Conservation (phyloP, 2,113 vertebrate genomes). For the Myotis lucifugus region DNA sequence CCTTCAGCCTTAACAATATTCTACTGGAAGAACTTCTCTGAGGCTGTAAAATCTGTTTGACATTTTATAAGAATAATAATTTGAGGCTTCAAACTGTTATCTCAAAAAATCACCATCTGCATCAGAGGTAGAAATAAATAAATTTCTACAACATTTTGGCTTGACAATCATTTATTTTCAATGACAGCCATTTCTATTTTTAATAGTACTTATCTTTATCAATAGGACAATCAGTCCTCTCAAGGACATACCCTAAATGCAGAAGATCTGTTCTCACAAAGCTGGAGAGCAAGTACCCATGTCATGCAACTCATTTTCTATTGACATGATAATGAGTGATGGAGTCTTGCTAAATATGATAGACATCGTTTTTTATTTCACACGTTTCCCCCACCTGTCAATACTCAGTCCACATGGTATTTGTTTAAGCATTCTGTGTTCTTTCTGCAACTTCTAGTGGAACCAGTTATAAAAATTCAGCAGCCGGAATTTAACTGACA, state of each 20-base stretch:
- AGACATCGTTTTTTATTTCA: not conserved
- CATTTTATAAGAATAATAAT: slow-evolving; percentile 53
- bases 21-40: not conserved
- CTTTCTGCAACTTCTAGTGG: not conserved
- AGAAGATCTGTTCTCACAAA: not conserved
- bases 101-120: not conserved
- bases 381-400: not conserved
- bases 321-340: not conserved
- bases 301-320: not conserved
- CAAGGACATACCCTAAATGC: not conserved
- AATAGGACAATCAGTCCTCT: not conserved
- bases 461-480: slow-evolving; percentile 23
- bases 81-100: slow-evolving; percentile 20
- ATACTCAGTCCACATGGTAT: not conserved
- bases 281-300: not conserved
- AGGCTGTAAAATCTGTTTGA: slow-evolving; percentile 11
- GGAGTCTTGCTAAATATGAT: slow-evolving; percentile 12
- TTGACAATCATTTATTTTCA: slow-evolving; percentile 33
- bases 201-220: slow-evolving; percentile 3
- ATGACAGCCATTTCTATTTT: slow-evolving; percentile 47
- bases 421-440: slow-evolving; percentile 3
- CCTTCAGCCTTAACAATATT: not conserved
- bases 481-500: slow-evolving; percentile 17
- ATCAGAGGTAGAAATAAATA: slow-evolving; percentile 34
- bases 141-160: not conserved